These are phyloP conservation scores for Lophotriccus pileatus DNA, from an alignment of 2,797 vertebrate species.

Conservation along the genomic window DNA sequence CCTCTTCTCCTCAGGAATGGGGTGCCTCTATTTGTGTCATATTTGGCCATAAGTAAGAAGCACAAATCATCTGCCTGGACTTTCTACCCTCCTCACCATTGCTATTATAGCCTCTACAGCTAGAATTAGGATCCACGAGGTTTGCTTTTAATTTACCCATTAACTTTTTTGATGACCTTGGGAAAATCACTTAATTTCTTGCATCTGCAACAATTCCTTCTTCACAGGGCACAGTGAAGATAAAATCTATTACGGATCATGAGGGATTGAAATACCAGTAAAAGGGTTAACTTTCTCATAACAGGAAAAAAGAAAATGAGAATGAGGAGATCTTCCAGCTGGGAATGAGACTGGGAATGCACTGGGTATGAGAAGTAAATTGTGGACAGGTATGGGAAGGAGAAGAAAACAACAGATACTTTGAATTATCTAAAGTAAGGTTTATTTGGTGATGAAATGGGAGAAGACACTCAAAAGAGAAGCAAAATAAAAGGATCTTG, in stretches of 20 bases:
- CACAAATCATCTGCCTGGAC: constrained; percentile 11
- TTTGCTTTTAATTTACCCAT: background rate
- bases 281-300: background rate
- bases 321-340: background rate
- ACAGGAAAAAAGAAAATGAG: background rate
- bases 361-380: background rate
- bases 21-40: constrained; percentile 52
- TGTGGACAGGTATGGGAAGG: background rate
- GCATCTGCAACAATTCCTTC: background rate
- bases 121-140: background rate
- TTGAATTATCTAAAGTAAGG: background rate
- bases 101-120: background rate
- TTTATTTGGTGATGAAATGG: background rate
- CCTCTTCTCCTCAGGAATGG: constrained; percentile 26
- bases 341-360: background rate
- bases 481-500: background rate
- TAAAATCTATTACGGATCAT: background rate
- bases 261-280: background rate
- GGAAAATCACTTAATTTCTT: background rate
- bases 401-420: background rate
- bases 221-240: background rate
- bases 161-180: constrained; percentile 8
- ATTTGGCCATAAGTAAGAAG: background rate
- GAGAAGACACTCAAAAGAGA: background rate
- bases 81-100: background rate